These are phyloP conservation scores for Mimas tiliae DNA, from an alignment of 2,888 invertebrate genomes.

Conservation along the genomic window DNA sequence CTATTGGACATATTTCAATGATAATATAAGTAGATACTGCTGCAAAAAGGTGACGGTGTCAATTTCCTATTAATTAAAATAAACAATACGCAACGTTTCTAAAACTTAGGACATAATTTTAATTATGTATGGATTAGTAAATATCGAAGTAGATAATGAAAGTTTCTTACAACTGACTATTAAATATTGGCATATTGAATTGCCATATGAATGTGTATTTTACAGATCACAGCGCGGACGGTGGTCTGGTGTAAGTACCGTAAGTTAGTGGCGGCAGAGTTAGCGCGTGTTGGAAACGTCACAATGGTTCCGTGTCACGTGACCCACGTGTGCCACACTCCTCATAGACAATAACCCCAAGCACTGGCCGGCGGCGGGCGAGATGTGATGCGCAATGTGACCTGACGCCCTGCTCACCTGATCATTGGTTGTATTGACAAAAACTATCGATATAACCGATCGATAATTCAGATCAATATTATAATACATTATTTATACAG, in stretches of 20 bases:
- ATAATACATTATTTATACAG: background rate
- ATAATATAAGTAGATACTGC: no score
- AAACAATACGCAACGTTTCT: no score
- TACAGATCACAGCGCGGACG: constrained; percentile 5
- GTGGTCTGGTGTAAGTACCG: background rate
- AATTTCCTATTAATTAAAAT: no score
- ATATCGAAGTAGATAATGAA: background rate
- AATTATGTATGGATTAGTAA: no score
- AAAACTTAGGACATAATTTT: background rate
- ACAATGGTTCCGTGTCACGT: constrained; percentile 58
- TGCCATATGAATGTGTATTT: background rate
- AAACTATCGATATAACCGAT: background rate
- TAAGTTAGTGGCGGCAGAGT: constrained; percentile 53
- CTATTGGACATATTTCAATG: no score
- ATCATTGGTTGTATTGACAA: background rate
- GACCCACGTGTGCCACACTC: constrained; percentile 64
- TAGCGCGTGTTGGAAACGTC: constrained; percentile 62
- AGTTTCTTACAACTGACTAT: background rate
- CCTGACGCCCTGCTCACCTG: background rate
- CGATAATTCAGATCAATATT: background rate
- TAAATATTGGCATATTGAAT: background rate
- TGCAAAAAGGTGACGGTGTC: no score
- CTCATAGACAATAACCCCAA: constrained; percentile 76
- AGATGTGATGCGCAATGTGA: constrained; percentile 24
- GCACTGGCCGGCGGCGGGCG: constrained; percentile 44